Evolutionary conservation across 2,113 vertebrate genomes (phyloP).

Genomic region (Nestor notabilis): DNA sequence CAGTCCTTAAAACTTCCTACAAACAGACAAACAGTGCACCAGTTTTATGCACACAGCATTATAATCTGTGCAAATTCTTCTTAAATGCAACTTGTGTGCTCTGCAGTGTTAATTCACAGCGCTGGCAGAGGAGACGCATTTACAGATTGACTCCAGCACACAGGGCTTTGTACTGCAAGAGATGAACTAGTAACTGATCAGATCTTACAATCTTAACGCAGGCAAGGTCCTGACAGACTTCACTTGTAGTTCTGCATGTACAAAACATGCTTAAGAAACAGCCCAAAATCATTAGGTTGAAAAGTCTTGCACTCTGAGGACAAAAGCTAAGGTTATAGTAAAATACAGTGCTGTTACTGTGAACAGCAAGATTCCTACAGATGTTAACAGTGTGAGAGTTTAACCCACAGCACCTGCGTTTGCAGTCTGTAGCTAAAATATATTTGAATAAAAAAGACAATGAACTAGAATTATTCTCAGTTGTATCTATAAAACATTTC

Average conservation of each 20-base stretch:
- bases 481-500: neutral
- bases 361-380: neutral
- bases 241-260: neutral
- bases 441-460: neutral
- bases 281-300: neutral
- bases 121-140: neutral
- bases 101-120: neutral
- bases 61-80: neutral
- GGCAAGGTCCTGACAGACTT: neutral
- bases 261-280: neutral
- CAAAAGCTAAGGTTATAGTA: neutral
- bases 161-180: neutral
- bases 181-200: neutral
- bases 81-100: neutral
- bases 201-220: neutral
- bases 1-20: slow-evolving; percentile 4
- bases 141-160: neutral
- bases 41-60: neutral
- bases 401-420: neutral
- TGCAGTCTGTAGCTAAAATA: neutral
- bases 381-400: neutral
- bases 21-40: neutral
- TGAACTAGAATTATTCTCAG: neutral
- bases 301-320: neutral
- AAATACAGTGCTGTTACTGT: neutral